Evolutionary conservation across 1,140 invertebrate species (phyloP).

Genomic region (Caenorhabditis remanei): DNA sequence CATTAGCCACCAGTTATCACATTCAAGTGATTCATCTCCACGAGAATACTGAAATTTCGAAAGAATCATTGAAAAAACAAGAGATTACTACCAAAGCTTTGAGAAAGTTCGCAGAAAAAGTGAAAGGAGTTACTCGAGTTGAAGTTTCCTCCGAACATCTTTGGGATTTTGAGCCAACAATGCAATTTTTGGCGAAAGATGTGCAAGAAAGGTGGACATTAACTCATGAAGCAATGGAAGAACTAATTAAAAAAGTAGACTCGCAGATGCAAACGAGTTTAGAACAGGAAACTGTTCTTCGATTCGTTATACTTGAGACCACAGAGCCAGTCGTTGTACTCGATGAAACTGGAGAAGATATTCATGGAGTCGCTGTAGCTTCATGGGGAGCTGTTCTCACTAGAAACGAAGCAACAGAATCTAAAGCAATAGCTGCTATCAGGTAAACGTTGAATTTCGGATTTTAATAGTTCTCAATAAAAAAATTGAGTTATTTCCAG

Average conservation of each 20-base stretch:
- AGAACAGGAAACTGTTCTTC: constrained; percentile 43
- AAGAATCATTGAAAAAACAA: background rate
- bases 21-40: constrained; percentile 65
- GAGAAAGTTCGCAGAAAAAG: constrained; percentile 59
- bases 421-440: constrained; percentile 64
- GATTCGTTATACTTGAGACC: constrained; percentile 58
- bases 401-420: constrained; percentile 78
- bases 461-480: constrained; percentile 80
- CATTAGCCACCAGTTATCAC: constrained; percentile 55
- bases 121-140: constrained; percentile 19
- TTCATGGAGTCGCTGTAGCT: constrained; percentile 86
- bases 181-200: constrained; percentile 58
- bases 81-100: constrained; percentile 18
- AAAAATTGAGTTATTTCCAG: constrained; percentile 84
- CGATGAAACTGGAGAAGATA: constrained; percentile 66
- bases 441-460: background rate
- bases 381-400: constrained; percentile 87
- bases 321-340: constrained; percentile 57
- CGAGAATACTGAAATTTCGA: constrained; percentile 36
- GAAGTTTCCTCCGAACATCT: constrained; percentile 61
- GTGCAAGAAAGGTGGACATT: constrained; percentile 63
- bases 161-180: constrained; percentile 63
- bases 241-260: constrained; percentile 52
- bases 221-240: constrained; percentile 52
- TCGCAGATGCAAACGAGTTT: constrained; percentile 60